A percentile compares a stretch with the other conserved stretches of the same genome.
Conservation (phyloP, 2,888 invertebrate species). For the Brachypterus glaber region DNA sequence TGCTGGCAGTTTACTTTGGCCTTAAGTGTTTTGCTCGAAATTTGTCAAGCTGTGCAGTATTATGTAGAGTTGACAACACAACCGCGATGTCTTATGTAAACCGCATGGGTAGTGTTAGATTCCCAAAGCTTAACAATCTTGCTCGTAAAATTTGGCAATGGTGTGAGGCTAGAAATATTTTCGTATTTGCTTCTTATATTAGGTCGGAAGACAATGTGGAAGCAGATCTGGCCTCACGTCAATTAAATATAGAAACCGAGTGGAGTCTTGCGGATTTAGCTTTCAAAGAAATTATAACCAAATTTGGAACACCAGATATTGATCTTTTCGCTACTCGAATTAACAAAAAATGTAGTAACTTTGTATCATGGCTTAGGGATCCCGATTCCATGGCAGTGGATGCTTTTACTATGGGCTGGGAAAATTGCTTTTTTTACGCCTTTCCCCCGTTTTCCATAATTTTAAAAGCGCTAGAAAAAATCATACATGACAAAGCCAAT, state of each 20-base stretch:
- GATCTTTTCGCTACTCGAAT: slow-evolving; percentile 7
- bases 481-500: slow-evolving; percentile 22
- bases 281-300: slow-evolving; percentile 2
- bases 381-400: slow-evolving; percentile 22
- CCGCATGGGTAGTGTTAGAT: slow-evolving; percentile 19
- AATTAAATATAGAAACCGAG: slow-evolving; percentile 1
- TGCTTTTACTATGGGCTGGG: slow-evolving; percentile 25
- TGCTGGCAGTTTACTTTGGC: slow-evolving; percentile 19
- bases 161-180: slow-evolving; percentile 17
- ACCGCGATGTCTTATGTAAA: slow-evolving; percentile 14
- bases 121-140: slow-evolving; percentile 15
- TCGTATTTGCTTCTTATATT: slow-evolving; percentile 23
- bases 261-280: slow-evolving; percentile 1
- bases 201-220: slow-evolving; percentile 14
- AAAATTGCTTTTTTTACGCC: slow-evolving; percentile 15
- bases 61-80: slow-evolving; percentile 22
- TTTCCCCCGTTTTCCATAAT: slow-evolving; percentile 20
- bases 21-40: slow-evolving; percentile 21
- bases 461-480: slow-evolving; percentile 24
- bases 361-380: slow-evolving; percentile 25
- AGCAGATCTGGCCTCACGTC: slow-evolving; percentile 5
- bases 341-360: slow-evolving; percentile 23
- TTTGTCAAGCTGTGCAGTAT: slow-evolving; percentile 12
- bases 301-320: slow-evolving; percentile 5
- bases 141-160: slow-evolving; percentile 22